phyloP scores from a whole-genome alignment of 2,888 invertebrate species.

The Spicauda simplicius region DNA sequence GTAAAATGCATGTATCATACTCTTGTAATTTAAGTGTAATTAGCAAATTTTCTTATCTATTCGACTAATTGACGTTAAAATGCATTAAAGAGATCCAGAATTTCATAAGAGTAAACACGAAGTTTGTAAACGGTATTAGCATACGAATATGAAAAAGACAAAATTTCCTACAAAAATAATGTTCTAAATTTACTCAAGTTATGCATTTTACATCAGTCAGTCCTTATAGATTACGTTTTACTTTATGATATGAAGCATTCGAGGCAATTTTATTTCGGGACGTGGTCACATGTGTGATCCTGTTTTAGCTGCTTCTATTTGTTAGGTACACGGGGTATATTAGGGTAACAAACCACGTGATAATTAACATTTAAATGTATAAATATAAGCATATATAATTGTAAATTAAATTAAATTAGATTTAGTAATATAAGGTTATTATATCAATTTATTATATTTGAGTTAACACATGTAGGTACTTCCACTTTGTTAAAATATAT shows the following conservation, averaged over 20 bases:
- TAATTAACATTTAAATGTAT: constrained; percentile 70
- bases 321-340: constrained; percentile 47
- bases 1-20: not conserved
- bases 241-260: constrained; percentile 20
- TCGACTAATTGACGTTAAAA: too few relatives aligned
- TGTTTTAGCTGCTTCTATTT: constrained; percentile 3
- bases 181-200: not conserved
- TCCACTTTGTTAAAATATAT: constrained; percentile 49
- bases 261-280: constrained; percentile 27
- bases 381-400: constrained; percentile 59
- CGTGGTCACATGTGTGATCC: constrained; percentile 12
- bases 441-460: constrained; percentile 49
- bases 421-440: constrained; percentile 59
- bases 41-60: too few relatives aligned
- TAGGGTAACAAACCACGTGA: constrained; percentile 78
- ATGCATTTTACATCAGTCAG: not conserved
- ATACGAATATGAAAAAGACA: too few relatives aligned
- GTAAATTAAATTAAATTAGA: constrained; percentile 63
- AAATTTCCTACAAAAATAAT: not conserved
- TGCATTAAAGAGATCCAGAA: too few relatives aligned
- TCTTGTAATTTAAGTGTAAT: not conserved
- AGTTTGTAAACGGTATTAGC: too few relatives aligned
- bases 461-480: constrained; percentile 55
- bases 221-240: not conserved
- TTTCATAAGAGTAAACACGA: too few relatives aligned